Evolutionary conservation across 2,113 vertebrate species (phyloP).

Genomic region (Colistium nudipinnis): DNA sequence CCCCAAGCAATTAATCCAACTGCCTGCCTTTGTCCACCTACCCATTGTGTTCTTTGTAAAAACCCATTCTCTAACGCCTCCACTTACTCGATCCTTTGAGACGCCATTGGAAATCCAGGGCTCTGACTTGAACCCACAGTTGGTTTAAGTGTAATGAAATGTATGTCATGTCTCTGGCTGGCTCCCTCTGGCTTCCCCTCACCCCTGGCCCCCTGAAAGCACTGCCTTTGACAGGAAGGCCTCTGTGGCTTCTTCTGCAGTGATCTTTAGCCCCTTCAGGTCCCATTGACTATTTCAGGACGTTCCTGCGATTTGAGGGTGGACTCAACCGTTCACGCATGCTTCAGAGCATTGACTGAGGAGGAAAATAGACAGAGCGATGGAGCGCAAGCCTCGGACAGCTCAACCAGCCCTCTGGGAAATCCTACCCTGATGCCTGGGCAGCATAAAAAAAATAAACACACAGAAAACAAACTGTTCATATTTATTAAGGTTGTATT

Average conservation of each 20-base stretch:
- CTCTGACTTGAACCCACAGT: constrained; percentile 77
- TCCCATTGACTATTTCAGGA: constrained; percentile 78
- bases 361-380: constrained; percentile 61
- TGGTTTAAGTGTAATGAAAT: constrained; percentile 81
- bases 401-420: constrained; percentile 57
- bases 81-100: constrained; percentile 76
- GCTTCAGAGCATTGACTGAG: constrained; percentile 57
- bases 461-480: constrained; percentile 23
- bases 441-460: constrained; percentile 5
- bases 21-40: constrained; percentile 74
- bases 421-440: constrained; percentile 45
- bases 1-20: constrained; percentile 77
- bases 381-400: constrained; percentile 47
- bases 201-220: constrained; percentile 73
- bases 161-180: constrained; percentile 78
- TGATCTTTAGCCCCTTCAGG: constrained; percentile 80
- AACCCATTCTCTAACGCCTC: constrained; percentile 73
- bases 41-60: constrained; percentile 76
- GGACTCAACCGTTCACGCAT: constrained; percentile 63
- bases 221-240: constrained; percentile 76
- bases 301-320: constrained; percentile 72
- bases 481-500: constrained; percentile 50
- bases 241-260: constrained; percentile 75
- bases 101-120: constrained; percentile 75
- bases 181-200: constrained; percentile 67